A percentile compares a stretch with the other conserved stretches of the same genome.
These are phyloP conservation scores for Zophobas atratus DNA, from an alignment of 1,140 invertebrate species.

Conservation along the genomic window DNA sequence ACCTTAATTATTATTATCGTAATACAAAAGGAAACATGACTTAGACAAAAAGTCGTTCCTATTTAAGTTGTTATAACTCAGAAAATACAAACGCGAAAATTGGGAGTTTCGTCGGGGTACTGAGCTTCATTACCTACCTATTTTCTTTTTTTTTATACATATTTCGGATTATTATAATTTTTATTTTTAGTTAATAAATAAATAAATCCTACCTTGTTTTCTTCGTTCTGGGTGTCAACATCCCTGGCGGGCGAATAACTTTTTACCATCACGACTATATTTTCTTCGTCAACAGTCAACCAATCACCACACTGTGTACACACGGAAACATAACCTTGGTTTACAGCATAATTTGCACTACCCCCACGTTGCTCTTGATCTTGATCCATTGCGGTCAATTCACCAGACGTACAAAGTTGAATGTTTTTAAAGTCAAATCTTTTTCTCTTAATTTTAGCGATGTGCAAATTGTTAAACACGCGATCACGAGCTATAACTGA, in stretches of 20 bases:
- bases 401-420: not conserved
- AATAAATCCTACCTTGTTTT: slow-evolving; percentile 7
- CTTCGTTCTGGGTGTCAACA: not conserved
- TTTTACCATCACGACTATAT: slow-evolving; percentile 53
- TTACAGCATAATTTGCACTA: not conserved
- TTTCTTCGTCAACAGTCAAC: slow-evolving; percentile 54
- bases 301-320: slow-evolving; percentile 51
- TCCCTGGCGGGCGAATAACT: slow-evolving; percentile 51
- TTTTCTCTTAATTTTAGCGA: too few relatives aligned
- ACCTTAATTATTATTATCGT: too few relatives aligned
- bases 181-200: not conserved
- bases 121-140: too few relatives aligned
- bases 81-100: too few relatives aligned
- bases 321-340: slow-evolving; percentile 18
- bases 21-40: too few relatives aligned
- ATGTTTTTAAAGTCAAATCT: too few relatives aligned
- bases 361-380: not conserved
- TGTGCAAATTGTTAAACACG: too few relatives aligned
- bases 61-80: too few relatives aligned
- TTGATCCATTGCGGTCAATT: not conserved
- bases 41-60: too few relatives aligned
- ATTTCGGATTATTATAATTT: not conserved
- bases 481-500: not conserved
- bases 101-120: too few relatives aligned
- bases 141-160: not conserved